phyloP scores from a whole-genome alignment of 2,797 vertebrate genomes.

The Coilia nasus region DNA sequence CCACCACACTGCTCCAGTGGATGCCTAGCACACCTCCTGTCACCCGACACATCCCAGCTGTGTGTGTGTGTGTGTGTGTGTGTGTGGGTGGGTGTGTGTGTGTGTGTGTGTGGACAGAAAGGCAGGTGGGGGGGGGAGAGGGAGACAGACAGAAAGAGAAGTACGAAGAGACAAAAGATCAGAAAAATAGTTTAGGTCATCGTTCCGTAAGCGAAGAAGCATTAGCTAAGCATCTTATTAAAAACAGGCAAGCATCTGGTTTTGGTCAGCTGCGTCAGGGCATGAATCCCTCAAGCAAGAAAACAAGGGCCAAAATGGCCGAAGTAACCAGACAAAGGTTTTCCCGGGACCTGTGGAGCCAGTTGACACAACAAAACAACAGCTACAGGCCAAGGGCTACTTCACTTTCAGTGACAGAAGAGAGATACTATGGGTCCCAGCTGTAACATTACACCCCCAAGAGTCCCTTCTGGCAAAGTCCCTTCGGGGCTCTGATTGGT shows the following conservation, averaged over 20 bases:
- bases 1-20: constrained; percentile 72
- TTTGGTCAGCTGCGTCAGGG: constrained; percentile 53
- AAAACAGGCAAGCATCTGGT: neutral
- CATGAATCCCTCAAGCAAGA: too few species aligned
- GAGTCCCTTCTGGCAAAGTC: neutral
- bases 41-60: constrained; percentile 70
- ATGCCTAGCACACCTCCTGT: constrained; percentile 76
- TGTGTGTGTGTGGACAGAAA: neutral
- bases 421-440: neutral
- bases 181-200: neutral
- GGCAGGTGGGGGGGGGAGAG: neutral
- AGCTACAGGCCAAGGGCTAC: neutral
- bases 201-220: neutral
- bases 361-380: neutral
- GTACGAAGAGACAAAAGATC: neutral
- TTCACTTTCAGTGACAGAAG: neutral
- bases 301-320: neutral
- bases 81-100: neutral
- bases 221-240: constrained; percentile 29
- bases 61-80: constrained; percentile 50
- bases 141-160: constrained; percentile 20
- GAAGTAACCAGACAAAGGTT: neutral
- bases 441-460: neutral
- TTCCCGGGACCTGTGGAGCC: neutral
- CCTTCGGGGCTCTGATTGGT: neutral